Percentiles rank a stretch among this genome's conserved stretches.
Conservation (phyloP, 2,797 vertebrate genomes). For the Peromyscus eremicus region DNA sequence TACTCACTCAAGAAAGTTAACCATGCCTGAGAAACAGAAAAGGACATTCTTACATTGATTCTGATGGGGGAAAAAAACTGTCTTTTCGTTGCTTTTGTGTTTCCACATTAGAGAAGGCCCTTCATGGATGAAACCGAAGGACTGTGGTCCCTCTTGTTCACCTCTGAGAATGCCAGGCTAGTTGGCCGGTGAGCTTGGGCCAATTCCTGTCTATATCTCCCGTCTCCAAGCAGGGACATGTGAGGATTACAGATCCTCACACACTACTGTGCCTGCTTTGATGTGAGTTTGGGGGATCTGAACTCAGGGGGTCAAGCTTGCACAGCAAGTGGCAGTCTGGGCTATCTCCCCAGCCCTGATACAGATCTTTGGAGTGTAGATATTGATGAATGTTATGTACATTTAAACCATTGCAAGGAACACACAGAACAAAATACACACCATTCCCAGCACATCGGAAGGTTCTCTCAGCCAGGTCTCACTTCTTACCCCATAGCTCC, state of each 20-base stretch:
- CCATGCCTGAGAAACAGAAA: not conserved
- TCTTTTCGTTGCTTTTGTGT: not conserved
- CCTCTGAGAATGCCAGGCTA: not conserved
- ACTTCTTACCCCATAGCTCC: too few species aligned
- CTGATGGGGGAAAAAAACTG: not conserved
- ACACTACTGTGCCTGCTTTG: not conserved
- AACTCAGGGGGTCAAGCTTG: not conserved
- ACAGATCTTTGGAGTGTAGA: not conserved
- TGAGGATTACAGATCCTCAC: not conserved
- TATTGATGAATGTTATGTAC: not conserved
- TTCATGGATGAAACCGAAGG: not conserved
- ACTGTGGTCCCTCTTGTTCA: not conserved
- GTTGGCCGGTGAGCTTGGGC: not conserved
- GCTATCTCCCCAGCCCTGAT: too few species aligned
- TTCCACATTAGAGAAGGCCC: conserved; percentile 24
- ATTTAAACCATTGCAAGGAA: not conserved
- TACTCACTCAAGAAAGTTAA: not conserved
- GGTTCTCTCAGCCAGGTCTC: not conserved
- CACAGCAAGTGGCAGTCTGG: not conserved
- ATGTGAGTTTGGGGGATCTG: not conserved
- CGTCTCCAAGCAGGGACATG: not conserved
- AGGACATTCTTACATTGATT: not conserved
- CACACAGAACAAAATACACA: not conserved
- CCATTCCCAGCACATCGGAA: not conserved
- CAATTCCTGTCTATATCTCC: too few species aligned